Conservation (phyloP, 2,888 invertebrate species). For the Diarsia rubi region DNA sequence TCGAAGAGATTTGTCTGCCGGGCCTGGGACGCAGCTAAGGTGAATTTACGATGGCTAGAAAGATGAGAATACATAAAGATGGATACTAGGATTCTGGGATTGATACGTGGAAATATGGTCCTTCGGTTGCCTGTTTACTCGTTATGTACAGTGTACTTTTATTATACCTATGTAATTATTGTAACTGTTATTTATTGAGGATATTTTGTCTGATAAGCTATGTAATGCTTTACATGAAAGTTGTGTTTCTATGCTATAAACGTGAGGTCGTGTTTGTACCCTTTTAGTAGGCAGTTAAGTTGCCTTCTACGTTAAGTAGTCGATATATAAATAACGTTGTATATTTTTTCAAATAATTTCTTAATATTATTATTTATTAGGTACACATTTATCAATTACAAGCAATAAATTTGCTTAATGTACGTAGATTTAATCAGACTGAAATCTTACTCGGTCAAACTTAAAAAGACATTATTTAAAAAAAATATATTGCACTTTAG, state of each 20-base stretch:
- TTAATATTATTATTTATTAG: constrained; percentile 23
- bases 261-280: constrained; percentile 39
- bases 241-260: constrained; percentile 29
- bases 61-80: constrained; percentile 65
- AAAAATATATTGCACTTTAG: constrained; percentile 12
- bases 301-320: constrained; percentile 35
- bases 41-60: constrained; percentile 68
- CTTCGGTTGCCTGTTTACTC: constrained; percentile 49
- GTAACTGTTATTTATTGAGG: constrained; percentile 40
- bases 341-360: constrained; percentile 31
- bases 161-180: constrained; percentile 37
- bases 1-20: constrained; percentile 77
- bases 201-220: constrained; percentile 38
- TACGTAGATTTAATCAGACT: constrained; percentile 45
- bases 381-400: constrained; percentile 13
- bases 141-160: constrained; percentile 52
- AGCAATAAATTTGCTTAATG: constrained; percentile 24
- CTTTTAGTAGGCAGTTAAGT: constrained; percentile 31
- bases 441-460: constrained; percentile 45
- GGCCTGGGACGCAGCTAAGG: constrained; percentile 69
- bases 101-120: constrained; percentile 45
- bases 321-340: constrained; percentile 14
- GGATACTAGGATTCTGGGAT: constrained; percentile 53
- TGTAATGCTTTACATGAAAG: constrained; percentile 33
- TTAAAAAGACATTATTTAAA: constrained; percentile 50